Percentiles rank a stretch among this genome's conserved stretches.
Evolutionary conservation across 1,140 invertebrate genomes (phyloP).

Genomic region (Aradophagus sp.): DNA sequence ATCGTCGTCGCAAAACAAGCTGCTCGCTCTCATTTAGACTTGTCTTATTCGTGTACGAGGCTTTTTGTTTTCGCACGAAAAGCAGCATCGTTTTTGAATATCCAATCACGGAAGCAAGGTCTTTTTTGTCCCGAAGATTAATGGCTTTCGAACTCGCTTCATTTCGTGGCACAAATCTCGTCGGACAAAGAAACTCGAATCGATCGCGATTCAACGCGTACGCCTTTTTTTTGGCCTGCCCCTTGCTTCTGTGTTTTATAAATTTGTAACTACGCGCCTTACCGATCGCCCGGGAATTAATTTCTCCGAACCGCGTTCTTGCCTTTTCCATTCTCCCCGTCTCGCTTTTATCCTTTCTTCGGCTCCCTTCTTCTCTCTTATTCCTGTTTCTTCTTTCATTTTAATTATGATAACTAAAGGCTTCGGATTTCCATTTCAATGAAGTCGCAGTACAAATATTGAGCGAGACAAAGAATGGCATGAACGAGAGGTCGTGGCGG

Average conservation of each 20-base stretch:
- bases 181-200: conserved; percentile 23
- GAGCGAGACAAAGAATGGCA: not conserved
- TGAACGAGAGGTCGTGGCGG: not conserved
- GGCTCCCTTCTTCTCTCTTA: not conserved
- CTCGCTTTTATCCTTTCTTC: conserved; percentile 9
- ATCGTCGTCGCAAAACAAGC: too few relatives aligned
- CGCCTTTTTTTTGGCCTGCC: conserved; percentile 8
- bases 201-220: conserved; percentile 18
- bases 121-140: conserved; percentile 15
- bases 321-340: too few relatives aligned
- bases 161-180: conserved; percentile 11
- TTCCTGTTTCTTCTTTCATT: too few relatives aligned
- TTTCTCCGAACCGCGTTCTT: conserved; percentile 12
- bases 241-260: conserved; percentile 7
- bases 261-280: conserved; percentile 14
- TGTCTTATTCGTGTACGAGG: not conserved
- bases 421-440: conserved; percentile 12
- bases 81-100: conserved; percentile 1
- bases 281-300: conserved; percentile 8
- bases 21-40: too few relatives aligned
- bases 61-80: not conserved
- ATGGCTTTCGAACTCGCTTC: conserved; percentile 2
- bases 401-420: conserved; percentile 19
- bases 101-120: not conserved
- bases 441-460: conserved; percentile 1